Base-by-base conservation (phyloP, 2,113 vertebrate genomes). In the Myiopsitta monachus region DNA sequence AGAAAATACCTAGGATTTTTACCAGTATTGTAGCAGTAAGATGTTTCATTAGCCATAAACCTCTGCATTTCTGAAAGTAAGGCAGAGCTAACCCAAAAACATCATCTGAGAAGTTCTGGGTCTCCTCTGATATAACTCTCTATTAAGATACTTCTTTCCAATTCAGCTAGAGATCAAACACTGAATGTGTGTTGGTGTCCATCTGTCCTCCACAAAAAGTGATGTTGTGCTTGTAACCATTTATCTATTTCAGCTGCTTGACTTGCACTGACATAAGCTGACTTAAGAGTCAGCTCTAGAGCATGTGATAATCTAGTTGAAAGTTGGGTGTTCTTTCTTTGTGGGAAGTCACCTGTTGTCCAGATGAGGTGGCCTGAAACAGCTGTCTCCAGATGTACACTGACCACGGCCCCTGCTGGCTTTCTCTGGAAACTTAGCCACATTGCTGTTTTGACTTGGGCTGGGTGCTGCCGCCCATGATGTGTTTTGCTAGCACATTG, bases 401-500 rank as follows among this genome's bases (percentile, higher is more conserved):
- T 22, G 28, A 1, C 30, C 30, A 27, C 31, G 52, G 38, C 49
- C 47, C 63, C 73, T 33, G 30, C 51, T 80, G 19, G 17, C 44
- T 77, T 54, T 72, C 91, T 75, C 49, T 54, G 91, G 79, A 80
- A 94, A 92, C 94, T 88, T 96, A 89, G 78, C 85, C 7, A 6
- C 87, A 19, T 62, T n/a, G 80, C 88, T 84, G 7, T 31, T 76
- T 36, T 75, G 88, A 83, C 67, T 86, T 63, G 14, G 38, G 68
- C 36, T 92, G 63, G 52, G 12, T 77, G 27, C 92, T 83, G 70
- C 87, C 89, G 74, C 90, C 89, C 73, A 18, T 52, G 43, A 46
- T 36, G 77, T 82, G 75, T 91, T 88, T 88, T 92, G 91, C 92
- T 64, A 93, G 66, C 75, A 87, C 76, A 78, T 77, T 90, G 54